phyloP scores from a whole-genome alignment of 1,140 invertebrate species.

The Ganaspis sp. region DNA sequence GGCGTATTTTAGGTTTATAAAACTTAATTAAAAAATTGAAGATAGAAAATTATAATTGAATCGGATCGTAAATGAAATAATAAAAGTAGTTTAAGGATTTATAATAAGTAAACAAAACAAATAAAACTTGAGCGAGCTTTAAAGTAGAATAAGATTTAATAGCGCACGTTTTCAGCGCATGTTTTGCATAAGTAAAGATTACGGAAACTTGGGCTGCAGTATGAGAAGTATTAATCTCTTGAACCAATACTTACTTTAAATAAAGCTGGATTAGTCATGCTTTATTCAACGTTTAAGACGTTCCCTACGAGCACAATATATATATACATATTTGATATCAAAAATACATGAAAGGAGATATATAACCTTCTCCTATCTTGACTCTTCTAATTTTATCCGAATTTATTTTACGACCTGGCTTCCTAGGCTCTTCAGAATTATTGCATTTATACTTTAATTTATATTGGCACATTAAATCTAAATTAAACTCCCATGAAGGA shows the following conservation, averaged over 20 bases:
- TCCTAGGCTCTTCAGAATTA: neutral
- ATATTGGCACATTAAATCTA: neutral
- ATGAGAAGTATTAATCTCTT: constrained; percentile 9
- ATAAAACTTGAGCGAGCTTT: constrained; percentile 4
- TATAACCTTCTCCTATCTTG: neutral
- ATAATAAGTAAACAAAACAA: constrained; percentile 8
- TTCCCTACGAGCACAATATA: neutral
- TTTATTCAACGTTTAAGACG: constrained; percentile 11
- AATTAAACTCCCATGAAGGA: neutral
- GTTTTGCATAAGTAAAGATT: constrained; percentile 14
- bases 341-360: neutral
- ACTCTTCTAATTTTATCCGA: neutral
- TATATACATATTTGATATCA: constrained; percentile 2
- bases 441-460: neutral
- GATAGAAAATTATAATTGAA: too few relatives aligned
- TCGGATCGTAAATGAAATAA: too few relatives aligned
- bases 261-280: constrained; percentile 12
- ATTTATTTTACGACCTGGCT: neutral
- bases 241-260: constrained; percentile 15
- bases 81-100: neutral
- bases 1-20: too few relatives aligned
- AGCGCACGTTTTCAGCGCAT: constrained; percentile 4
- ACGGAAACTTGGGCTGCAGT: neutral
- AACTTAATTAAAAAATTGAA: too few relatives aligned
- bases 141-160: constrained; percentile 6